Conservation (phyloP, 2,113 vertebrate genomes). For the Chamaetylas fuelleborni region DNA sequence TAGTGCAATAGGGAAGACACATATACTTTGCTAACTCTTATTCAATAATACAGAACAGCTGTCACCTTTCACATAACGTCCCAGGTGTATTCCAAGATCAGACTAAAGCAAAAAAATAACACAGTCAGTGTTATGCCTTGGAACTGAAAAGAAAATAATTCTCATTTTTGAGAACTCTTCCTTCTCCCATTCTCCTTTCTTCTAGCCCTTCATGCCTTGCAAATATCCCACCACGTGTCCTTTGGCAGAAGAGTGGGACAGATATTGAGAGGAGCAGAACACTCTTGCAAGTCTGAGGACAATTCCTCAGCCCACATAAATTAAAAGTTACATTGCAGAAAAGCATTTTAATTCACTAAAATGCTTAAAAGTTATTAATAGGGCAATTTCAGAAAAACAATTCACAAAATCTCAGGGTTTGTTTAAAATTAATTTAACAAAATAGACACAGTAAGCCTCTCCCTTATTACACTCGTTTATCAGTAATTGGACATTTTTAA, state of each 20-base stretch:
- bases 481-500: neutral
- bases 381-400: neutral
- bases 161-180: neutral
- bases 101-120: neutral
- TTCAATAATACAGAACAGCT: neutral
- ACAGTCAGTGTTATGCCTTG: neutral
- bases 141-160: neutral
- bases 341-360: neutral
- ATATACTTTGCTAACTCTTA: neutral
- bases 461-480: neutral
- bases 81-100: neutral
- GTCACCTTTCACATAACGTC: neutral
- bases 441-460: neutral
- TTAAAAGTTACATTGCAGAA: neutral
- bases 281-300: neutral
- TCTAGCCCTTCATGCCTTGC: neutral
- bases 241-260: neutral
- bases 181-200: neutral
- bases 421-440: neutral
- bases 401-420: fast-evolving
- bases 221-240: neutral
- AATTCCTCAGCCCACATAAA: neutral
- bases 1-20: neutral
- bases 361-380: neutral
- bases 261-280: fast-evolving